A percentile compares a stretch with the other conserved stretches of the same genome.
Conservation (phyloP, 1,140 invertebrate species). For the Lamellibrachia luymesi region DNA sequence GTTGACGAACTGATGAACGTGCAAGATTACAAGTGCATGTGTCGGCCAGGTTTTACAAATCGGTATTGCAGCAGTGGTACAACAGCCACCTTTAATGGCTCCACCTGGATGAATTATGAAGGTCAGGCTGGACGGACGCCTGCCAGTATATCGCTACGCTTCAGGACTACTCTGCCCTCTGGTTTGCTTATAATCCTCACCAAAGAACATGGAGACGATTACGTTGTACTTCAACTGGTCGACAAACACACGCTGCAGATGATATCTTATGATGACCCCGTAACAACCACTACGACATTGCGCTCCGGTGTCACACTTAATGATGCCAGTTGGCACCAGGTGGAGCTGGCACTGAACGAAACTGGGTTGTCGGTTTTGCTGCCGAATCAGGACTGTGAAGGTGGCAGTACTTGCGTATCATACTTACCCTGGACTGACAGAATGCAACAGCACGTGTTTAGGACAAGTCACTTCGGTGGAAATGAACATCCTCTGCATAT, state of each 20-base stretch:
- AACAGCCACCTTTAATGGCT: constrained; percentile 80
- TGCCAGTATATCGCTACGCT: constrained; percentile 75
- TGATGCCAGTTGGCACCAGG: constrained; percentile 35
- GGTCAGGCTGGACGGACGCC: background rate
- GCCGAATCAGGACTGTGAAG: background rate
- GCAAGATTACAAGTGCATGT: constrained; percentile 26
- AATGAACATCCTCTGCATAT: background rate
- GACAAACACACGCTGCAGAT: background rate
- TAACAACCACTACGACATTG: background rate
- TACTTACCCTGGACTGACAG: background rate
- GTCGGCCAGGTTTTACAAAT: constrained; percentile 88
- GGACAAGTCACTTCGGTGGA: constrained; percentile 8
- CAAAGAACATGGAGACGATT: background rate
- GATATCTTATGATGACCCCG: background rate
- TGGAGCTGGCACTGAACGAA: constrained; percentile 27
- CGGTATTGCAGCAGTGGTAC: constrained; percentile 85
- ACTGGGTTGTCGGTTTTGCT: background rate
- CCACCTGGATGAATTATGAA: constrained; percentile 61
- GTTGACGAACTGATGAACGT: constrained; percentile 68
- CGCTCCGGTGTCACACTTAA: background rate
- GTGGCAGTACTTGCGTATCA: background rate
- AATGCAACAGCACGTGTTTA: background rate
- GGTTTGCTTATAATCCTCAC: constrained; percentile 67
- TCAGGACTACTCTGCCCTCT: constrained; percentile 84
- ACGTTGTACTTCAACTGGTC: constrained; percentile 55